A percentile compares a stretch with the other conserved stretches of the same genome.
Conservation (phyloP, 2,797 vertebrate genomes). For the Distichodus sexfasciatus region DNA sequence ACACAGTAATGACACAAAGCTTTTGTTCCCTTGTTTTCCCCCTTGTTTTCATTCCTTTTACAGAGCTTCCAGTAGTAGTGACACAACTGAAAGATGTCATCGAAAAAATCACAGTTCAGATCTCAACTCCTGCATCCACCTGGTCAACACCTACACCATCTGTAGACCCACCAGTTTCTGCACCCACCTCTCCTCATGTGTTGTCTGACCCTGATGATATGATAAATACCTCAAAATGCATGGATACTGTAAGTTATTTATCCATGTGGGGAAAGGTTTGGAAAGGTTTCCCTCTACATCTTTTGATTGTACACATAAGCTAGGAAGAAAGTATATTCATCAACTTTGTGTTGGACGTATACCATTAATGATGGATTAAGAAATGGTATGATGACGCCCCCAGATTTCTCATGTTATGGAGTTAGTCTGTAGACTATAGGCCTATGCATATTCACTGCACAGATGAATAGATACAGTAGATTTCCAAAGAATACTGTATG, state of each 20-base stretch:
- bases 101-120: constrained; percentile 21
- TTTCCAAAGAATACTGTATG: not conserved
- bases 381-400: not conserved
- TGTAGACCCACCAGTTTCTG: not conserved
- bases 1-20: not conserved
- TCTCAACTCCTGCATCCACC: constrained; percentile 30
- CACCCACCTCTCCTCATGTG: not conserved
- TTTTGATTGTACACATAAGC: constrained; percentile 17
- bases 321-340: constrained; percentile 8
- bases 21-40: not conserved
- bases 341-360: constrained; percentile 9
- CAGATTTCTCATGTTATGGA: constrained; percentile 5
- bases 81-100: constrained; percentile 6
- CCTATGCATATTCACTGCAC: no score
- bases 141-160: constrained; percentile 27
- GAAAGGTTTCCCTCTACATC: constrained; percentile 9
- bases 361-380: not conserved
- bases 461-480: constrained; percentile 3
- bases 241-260: constrained; percentile 10
- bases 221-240: constrained; percentile 24
- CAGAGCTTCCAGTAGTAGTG: constrained; percentile 10
- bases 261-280: constrained; percentile 16
- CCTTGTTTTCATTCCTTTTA: not conserved
- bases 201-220: constrained; percentile 22
- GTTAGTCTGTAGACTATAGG: not conserved